A percentile compares a stretch with the other conserved stretches of the same genome.
Conservation (phyloP, 2,113 vertebrate species). For the Ascaphus truei region DNA sequence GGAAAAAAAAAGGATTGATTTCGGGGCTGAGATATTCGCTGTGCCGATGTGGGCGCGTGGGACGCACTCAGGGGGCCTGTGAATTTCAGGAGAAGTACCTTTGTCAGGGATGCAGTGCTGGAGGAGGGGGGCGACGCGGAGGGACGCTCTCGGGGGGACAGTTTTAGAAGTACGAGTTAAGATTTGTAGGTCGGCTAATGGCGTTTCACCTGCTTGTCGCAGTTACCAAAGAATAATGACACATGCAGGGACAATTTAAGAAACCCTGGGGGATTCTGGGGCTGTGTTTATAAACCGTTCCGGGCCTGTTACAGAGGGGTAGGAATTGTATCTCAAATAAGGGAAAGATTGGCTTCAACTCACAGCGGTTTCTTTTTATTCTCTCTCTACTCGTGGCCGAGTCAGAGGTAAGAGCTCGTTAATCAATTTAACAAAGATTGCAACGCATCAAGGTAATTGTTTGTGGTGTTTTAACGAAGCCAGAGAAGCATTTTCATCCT, state of each 20-base stretch:
- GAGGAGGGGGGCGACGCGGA: not conserved
- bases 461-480: no score
- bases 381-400: not conserved
- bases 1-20: no score
- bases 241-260: constrained; percentile 23
- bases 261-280: not conserved
- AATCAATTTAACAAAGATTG: not conserved
- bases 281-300: not conserved
- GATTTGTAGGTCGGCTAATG: constrained; percentile 24
- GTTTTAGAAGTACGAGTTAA: not conserved
- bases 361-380: no score
- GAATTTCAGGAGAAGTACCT: constrained; percentile 6
- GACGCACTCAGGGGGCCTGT: no score
- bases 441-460: not conserved
- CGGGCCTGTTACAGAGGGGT: not conserved
- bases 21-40: no score
- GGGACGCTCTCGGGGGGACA: not conserved
- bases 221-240: constrained; percentile 9
- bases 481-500: no score
- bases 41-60: no score
- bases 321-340: not conserved
- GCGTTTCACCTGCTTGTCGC: constrained; percentile 27
- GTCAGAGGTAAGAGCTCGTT: not conserved
- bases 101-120: constrained; percentile 1
- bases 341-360: not conserved